These are phyloP conservation scores for Sipha maydis DNA, from an alignment of 2,888 invertebrate genomes.

Conservation along the genomic window DNA sequence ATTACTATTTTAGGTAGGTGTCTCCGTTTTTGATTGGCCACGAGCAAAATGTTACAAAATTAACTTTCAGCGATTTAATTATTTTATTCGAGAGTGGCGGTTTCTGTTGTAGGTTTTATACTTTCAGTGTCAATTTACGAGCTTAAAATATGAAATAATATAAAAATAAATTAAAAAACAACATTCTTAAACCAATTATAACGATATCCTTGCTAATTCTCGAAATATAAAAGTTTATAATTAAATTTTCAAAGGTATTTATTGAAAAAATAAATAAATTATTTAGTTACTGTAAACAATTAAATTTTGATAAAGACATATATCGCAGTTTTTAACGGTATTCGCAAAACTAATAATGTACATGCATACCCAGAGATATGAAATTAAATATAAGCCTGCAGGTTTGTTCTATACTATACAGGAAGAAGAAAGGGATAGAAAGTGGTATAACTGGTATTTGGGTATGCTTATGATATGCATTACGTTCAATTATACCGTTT, in stretches of 20 bases:
- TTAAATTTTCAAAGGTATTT: background rate
- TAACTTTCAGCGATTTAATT: too few species aligned
- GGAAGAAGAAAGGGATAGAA: conserved; percentile 48
- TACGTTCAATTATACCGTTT: background rate
- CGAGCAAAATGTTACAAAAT: too few species aligned
- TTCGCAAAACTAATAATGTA: background rate
- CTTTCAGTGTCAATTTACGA: too few species aligned
- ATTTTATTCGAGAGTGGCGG: too few species aligned
- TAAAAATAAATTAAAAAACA: too few species aligned
- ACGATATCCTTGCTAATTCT: too few species aligned
- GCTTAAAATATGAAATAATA: too few species aligned
- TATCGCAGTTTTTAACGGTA: background rate
- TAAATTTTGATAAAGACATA: background rate
- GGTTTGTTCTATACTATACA: background rate
- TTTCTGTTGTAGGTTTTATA: too few species aligned
- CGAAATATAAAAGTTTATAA: background rate
- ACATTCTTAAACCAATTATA: too few species aligned
- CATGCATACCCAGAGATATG: background rate
- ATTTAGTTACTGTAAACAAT: too few species aligned
- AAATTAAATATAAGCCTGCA: background rate
- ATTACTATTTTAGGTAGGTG: too few species aligned
- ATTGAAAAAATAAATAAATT: background rate
- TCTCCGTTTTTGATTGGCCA: too few species aligned
- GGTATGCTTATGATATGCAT: background rate
- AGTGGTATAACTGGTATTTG: conserved; percentile 36